Conservation (phyloP, 2,888 invertebrate genomes). For the Acleris cristana region DNA sequence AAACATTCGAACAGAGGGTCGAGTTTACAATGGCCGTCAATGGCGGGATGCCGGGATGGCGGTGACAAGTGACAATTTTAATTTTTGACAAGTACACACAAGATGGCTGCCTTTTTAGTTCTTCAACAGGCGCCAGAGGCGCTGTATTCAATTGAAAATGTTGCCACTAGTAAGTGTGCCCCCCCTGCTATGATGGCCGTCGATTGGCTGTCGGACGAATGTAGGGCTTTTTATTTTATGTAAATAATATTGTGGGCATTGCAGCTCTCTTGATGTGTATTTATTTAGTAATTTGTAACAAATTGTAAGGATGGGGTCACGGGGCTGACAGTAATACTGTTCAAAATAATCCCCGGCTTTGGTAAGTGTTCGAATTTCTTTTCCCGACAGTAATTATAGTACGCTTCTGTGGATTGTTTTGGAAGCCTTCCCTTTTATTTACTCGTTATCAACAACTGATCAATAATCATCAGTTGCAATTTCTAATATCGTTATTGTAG, state of each 20-base stretch:
- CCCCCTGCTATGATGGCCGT: constrained; percentile 37
- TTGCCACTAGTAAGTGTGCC: no score
- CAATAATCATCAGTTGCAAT: constrained; percentile 30
- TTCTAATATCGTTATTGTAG: constrained; percentile 19
- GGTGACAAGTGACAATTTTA: no score
- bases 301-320: constrained; percentile 65
- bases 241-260: constrained; percentile 59
- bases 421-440: constrained; percentile 45
- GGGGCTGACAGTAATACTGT: constrained; percentile 61
- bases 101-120: no score
- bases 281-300: constrained; percentile 46
- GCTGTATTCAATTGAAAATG: no score
- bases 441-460: constrained; percentile 39
- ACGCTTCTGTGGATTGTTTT: constrained; percentile 55
- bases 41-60: no score
- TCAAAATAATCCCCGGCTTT: constrained; percentile 61
- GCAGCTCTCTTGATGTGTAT: constrained; percentile 58
- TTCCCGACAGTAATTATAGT: constrained; percentile 44
- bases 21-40: no score
- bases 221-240: constrained; percentile 48
- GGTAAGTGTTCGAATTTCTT: constrained; percentile 62
- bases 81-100: no score
- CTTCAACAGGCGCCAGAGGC: no score
- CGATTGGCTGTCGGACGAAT: constrained; percentile 36
- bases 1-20: no score